phyloP scores from a whole-genome alignment of 2,797 vertebrate species.

The Schizopygopsis pylzovi region DNA sequence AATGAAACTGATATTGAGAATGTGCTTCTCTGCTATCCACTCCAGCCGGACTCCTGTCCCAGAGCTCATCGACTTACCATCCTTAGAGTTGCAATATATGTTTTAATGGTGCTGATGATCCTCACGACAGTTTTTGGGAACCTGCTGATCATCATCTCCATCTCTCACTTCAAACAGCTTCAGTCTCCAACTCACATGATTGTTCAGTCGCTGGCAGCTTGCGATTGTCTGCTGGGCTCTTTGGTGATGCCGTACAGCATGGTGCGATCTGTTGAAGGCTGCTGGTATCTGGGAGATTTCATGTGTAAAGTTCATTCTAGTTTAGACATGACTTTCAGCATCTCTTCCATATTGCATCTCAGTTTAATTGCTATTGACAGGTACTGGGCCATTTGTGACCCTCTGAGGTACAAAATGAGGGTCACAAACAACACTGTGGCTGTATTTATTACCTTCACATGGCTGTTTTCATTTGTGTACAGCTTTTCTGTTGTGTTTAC shows the following conservation, averaged over 20 bases:
- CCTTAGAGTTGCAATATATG: conserved; percentile 29
- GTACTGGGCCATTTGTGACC: conserved; percentile 50
- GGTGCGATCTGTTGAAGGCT: conserved; percentile 60
- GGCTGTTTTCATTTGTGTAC: conserved; percentile 56
- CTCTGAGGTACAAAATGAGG: conserved; percentile 56
- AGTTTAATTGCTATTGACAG: conserved; percentile 62
- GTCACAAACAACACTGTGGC: conserved; percentile 45
- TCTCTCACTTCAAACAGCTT: conserved; percentile 56
- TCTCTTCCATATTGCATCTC: conserved; percentile 61
- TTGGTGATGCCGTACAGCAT: too few relatives aligned
- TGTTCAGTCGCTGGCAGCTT: too few relatives aligned
- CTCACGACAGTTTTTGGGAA: conserved; percentile 62
- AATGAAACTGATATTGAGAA: conserved; percentile 21
- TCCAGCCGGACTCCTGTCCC: conserved; percentile 6
- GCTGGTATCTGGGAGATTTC: conserved; percentile 63
- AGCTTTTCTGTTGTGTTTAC: conserved; percentile 61
- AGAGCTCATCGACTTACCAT: background rate
- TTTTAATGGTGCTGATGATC: conserved; percentile 48
- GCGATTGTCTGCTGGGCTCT: too few relatives aligned
- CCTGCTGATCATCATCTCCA: conserved; percentile 58
- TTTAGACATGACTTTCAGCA: conserved; percentile 61
- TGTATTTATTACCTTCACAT: conserved; percentile 43
- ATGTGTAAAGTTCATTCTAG: conserved; percentile 63
- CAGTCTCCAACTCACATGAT: conserved; percentile 51
- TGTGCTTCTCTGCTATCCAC: conserved; percentile 29